phyloP scores from a whole-genome alignment of 1,140 invertebrate species.

The Metaphire vulgaris region DNA sequence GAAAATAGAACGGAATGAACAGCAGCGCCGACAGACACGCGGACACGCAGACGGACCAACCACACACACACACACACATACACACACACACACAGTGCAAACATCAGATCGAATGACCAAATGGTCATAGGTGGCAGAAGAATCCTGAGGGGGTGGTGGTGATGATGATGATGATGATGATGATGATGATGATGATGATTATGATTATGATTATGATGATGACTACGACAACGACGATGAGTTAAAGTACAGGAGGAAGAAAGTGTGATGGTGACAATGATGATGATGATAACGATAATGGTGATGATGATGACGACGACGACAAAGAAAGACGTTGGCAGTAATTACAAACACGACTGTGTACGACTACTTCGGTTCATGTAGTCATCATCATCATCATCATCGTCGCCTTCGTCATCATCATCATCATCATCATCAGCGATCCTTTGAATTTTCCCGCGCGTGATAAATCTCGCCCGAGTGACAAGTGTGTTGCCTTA shows the following conservation, averaged over 20 bases:
- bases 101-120: neutral
- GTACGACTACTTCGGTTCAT: no score
- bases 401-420: no score
- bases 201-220: neutral
- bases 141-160: neutral
- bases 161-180: conserved; percentile 2
- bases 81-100: neutral
- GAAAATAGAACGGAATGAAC: no score
- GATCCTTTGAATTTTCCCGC: no score
- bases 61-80: neutral
- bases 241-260: neutral
- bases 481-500: no score
- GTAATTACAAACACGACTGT: no score
- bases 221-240: neutral
- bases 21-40: no score
- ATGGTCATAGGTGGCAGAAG: neutral
- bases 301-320: no score
- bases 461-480: no score
- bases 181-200: neutral
- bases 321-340: no score
- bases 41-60: neutral
- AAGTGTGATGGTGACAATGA: neutral
- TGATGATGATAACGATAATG: neutral
- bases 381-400: no score
- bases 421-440: no score